Evolutionary conservation across 2,113 vertebrate species (phyloP).

Genomic region (Burhinus bistriatus): DNA sequence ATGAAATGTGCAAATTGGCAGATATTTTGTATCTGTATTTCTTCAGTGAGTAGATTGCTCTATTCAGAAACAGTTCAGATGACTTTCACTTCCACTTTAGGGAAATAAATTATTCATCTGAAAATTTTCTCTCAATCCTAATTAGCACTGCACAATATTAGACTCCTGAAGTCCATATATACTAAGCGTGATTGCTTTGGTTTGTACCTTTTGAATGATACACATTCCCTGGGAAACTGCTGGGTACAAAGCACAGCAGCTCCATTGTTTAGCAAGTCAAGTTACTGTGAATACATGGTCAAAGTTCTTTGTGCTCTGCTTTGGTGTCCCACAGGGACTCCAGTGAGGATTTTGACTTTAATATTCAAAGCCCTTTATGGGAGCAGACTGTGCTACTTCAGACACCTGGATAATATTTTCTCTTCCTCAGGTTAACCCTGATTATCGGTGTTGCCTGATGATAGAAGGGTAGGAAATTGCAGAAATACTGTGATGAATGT

Average conservation of each 20-base stretch:
- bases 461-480: neutral
- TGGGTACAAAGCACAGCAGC: neutral
- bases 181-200: neutral
- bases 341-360: neutral
- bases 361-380: neutral
- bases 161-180: neutral
- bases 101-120: neutral
- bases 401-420: neutral
- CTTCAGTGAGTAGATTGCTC: neutral
- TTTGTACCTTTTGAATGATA: neutral
- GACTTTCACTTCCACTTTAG: neutral
- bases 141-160: neutral
- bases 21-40: neutral
- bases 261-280: neutral
- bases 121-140: neutral
- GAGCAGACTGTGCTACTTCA: neutral
- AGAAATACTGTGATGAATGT: neutral
- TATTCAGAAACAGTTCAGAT: neutral
- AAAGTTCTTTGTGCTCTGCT: neutral
- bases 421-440: neutral
- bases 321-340: neutral
- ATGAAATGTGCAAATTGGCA: neutral
- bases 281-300: neutral
- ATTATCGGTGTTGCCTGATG: neutral
- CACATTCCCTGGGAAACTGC: neutral